phyloP scores from a whole-genome alignment of 2,797 vertebrate species.

The Esox lucius region DNA sequence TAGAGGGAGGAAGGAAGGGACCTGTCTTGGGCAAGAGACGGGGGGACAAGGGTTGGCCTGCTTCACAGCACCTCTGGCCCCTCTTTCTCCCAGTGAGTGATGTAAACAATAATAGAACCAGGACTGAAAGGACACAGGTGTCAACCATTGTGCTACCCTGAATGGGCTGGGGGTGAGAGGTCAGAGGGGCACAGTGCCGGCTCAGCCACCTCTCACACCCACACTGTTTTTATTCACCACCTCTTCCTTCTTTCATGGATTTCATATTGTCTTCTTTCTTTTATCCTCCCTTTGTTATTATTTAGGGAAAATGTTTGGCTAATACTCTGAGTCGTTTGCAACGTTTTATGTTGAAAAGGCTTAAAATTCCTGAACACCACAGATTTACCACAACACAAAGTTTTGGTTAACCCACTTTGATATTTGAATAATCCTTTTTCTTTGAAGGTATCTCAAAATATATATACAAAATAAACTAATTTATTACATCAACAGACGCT shows the following conservation, averaged over 20 bases:
- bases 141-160: constrained; percentile 76
- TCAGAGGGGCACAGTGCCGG: constrained; percentile 64
- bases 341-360: constrained; percentile 49
- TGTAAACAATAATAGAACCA: constrained; percentile 80
- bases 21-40: not conserved
- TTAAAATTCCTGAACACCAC: constrained; percentile 59
- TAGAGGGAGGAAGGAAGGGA: constrained; percentile 40
- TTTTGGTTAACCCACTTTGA: constrained; percentile 14
- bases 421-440: constrained; percentile 8
- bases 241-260: constrained; percentile 58
- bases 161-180: constrained; percentile 64
- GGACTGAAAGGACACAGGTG: constrained; percentile 82
- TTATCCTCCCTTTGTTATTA: constrained; percentile 65
- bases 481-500: not conserved
- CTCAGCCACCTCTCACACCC: constrained; percentile 65
- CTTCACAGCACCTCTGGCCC: constrained; percentile 55
- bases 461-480: not conserved
- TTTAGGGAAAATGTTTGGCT: constrained; percentile 63
- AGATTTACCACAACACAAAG: constrained; percentile 46
- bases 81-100: constrained; percentile 55
- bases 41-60: constrained; percentile 53
- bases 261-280: constrained; percentile 39
- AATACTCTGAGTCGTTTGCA: constrained; percentile 65
- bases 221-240: constrained; percentile 63
- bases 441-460: not conserved